Evolutionary conservation across 2,113 vertebrate species (phyloP).

Genomic region (Smithornis capensis): DNA sequence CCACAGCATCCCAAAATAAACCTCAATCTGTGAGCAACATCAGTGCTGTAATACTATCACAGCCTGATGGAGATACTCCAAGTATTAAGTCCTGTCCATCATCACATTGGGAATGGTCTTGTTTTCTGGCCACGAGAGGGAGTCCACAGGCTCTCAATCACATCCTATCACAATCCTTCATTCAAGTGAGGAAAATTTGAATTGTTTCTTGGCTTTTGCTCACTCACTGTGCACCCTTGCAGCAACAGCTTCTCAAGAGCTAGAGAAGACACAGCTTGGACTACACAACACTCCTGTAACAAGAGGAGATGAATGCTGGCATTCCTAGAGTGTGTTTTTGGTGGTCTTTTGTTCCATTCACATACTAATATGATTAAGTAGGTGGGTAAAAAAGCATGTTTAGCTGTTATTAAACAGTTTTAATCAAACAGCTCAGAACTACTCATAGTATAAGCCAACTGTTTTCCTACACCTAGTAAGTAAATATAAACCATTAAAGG

Average conservation of each 20-base stretch:
- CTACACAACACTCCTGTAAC: background rate
- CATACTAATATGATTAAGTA: background rate
- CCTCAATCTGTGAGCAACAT: background rate
- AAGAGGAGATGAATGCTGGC: background rate
- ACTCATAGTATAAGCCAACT: background rate
- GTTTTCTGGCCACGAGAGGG: conserved; percentile 24
- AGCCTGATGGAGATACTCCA: background rate
- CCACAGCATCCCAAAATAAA: conserved; percentile 36
- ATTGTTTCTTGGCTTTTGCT: background rate
- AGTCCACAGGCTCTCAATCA: background rate
- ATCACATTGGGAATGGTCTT: background rate
- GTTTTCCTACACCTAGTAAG: background rate
- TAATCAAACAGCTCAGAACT: background rate
- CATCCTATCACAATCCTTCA: background rate
- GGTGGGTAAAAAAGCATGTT: background rate
- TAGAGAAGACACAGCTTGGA: background rate
- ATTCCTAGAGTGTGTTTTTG: background rate
- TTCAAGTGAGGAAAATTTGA: background rate
- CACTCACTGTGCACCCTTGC: background rate
- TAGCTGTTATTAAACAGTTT: background rate
- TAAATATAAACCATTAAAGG: background rate
- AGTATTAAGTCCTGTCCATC: background rate
- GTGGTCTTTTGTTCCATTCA: background rate
- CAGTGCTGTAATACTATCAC: background rate
- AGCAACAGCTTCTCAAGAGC: background rate